Evolutionary conservation across 2,113 vertebrate species (phyloP), one percentile per base, ranked within the genome.

Genomic region (Oenanthe melanoleuca): DNA sequence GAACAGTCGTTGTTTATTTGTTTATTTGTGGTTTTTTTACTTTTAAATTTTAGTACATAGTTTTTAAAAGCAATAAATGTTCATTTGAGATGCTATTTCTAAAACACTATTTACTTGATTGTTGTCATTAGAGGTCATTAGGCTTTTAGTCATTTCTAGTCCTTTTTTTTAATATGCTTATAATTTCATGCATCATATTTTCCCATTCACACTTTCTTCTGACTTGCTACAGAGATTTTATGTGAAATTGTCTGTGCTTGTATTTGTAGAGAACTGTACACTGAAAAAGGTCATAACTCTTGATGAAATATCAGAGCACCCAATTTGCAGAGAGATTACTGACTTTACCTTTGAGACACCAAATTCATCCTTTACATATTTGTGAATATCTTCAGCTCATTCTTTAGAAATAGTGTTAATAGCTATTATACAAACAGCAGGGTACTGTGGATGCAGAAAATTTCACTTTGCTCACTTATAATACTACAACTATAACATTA

Each of bases 391-490:
- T 73, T 34, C 55, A 78, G 23, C 14, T 78, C 7, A 16, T 31
- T 55, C 29, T 81, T 87, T 28, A 45, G 5, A 42, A 65, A 4
- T 12, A 52, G 2, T 38, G 4, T 44, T 82, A 72, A 24, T 24
- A 52, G 22, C 8, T 70, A 7, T 21, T 57, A 52, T 22, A 44
- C 4, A 72, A 92, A n/a, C 5, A 52, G 4, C 8, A 61, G 21
- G 49, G 14, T 42, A 60, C 5, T 42, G 6, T 37, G 16, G 11
- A 23, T 42, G 15, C 9, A 80, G 28, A 33, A 1, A 38, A 50
- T 44, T 71, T 47, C 21, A 29, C 5, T 80, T 77, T 55, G 5
- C 22, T 66, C 0, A 0, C 4, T 70, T 88, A 12, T 28, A 65
- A 37, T 4, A 38, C 22, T 12, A 24, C 22, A 23, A 47, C 47